Evolutionary conservation across 2,888 invertebrate species (phyloP), one percentile per base, ranked within the genome.

Genomic region (Melikaiella ostensackeni): DNA sequence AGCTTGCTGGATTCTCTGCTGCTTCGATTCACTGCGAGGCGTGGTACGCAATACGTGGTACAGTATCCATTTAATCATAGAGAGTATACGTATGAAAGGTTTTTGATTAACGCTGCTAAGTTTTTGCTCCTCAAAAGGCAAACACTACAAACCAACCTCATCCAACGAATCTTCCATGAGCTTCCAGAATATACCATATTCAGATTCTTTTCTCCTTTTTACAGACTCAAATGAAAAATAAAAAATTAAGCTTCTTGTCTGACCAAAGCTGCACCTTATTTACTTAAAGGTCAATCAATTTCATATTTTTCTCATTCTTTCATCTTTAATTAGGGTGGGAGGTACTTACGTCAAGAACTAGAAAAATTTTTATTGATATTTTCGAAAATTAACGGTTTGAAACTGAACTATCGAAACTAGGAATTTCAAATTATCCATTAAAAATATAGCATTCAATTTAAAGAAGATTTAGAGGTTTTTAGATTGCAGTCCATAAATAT

Each of bases 1-100:
- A 84, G 84, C 82, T 85, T 80, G 81, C 81, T 82, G 85, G 82
- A 86, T 80, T 64, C 79, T 74, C 74, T 77, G 63, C 11, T 50
- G 50, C 70, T 70, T 70, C 70, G 50, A 70, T 70, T 33, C 46
- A 70, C 70, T 30, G 33, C 50, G n/a, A 70, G 70, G 50, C 83
- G 81, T 77, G 82, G 85, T 79, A 83, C 79, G 82, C 83, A 82
- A 84, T 81, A 84, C 81, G 84, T 30, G 33, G 30, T n/a, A 3
- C 70, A 50, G 30, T 50, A 50, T 50, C 70, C 46, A 70, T 70
- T 70, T 70, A 70, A 70, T 50, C 46, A 66, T 66, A 50, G 50
- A 46, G 70, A 50, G 30, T 42, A 46, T n/a, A 70, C 19, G 21
- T 70, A 70, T 70, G 70, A 70, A 70, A 70, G 70, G 50, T 50